Conservation (phyloP, 1,140 invertebrate species). For the Drosophila virilis region DNA sequence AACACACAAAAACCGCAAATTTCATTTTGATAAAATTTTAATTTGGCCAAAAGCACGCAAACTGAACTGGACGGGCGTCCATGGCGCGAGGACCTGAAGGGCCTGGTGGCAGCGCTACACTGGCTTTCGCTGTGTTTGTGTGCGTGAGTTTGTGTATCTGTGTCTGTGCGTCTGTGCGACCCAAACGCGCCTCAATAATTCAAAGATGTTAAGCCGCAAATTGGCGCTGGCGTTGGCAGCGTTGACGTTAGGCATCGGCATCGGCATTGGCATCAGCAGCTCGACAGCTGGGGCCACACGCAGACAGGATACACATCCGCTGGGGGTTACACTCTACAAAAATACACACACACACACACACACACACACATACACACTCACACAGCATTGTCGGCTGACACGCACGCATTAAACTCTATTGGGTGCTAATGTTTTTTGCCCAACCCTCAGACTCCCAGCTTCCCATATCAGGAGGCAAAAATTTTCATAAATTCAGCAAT, state of each 20-base stretch:
- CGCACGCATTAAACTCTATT: constrained; percentile 79
- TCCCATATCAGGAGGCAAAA: constrained; percentile 54
- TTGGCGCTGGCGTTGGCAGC: constrained; percentile 58
- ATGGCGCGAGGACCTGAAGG: constrained; percentile 6
- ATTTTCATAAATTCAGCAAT: constrained; percentile 81
- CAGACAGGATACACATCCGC: constrained; percentile 78
- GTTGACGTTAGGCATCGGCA: constrained; percentile 32
- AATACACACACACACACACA: constrained; percentile 18
- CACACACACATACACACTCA: constrained; percentile 27
- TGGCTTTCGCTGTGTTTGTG: neutral
- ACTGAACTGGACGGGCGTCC: constrained; percentile 28
- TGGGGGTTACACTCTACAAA: constrained; percentile 38
- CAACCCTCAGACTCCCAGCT: constrained; percentile 14
- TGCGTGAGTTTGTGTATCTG: constrained; percentile 8
- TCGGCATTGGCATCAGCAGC: constrained; percentile 19
- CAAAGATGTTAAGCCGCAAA: constrained; percentile 81
- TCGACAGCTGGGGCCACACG: constrained; percentile 61
- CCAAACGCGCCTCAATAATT: constrained; percentile 75
- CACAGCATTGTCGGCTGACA: constrained; percentile 34
- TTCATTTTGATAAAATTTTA: constrained; percentile 81
- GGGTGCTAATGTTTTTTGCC: constrained; percentile 74
- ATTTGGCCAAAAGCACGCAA: constrained; percentile 63
- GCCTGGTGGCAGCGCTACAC: constrained; percentile 1
- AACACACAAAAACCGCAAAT: constrained; percentile 77
- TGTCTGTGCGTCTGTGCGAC: constrained; percentile 45